phyloP scores from a whole-genome alignment of 1,140 invertebrate genomes.

The Megathymus violae region DNA sequence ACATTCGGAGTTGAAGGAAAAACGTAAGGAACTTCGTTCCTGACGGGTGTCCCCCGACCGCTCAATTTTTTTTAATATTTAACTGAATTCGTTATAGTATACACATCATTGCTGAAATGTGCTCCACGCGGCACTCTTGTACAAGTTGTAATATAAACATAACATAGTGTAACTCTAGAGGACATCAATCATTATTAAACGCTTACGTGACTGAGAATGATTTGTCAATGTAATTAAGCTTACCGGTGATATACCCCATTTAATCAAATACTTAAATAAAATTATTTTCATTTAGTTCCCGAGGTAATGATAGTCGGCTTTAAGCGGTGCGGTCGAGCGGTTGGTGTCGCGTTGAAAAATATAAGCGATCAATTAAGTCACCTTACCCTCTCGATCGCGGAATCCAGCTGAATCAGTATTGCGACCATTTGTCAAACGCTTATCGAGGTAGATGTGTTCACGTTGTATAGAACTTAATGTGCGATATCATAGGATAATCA shows the following conservation, averaged over 20 bases:
- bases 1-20: too few species aligned
- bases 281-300: slow-evolving; percentile 3
- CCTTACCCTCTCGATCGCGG: not conserved
- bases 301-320: not conserved
- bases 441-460: not conserved
- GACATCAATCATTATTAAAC: too few species aligned
- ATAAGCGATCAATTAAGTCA: slow-evolving; percentile 1
- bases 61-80: too few species aligned
- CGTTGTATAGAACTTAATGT: too few species aligned
- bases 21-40: too few species aligned
- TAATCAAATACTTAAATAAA: slow-evolving; percentile 8
- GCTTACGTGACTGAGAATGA: not conserved
- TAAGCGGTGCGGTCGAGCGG: not conserved
- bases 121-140: too few species aligned
- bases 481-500: too few species aligned
- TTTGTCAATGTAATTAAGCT: not conserved
- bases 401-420: not conserved
- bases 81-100: too few species aligned
- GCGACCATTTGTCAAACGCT: not conserved
- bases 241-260: not conserved
- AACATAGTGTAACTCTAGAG: too few species aligned
- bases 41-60: too few species aligned
- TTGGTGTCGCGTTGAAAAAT: not conserved
- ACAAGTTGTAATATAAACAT: too few species aligned
- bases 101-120: too few species aligned